phyloP scores from a whole-genome alignment of 2,797 vertebrate species.

The Hydrocynus forskahlii region DNA sequence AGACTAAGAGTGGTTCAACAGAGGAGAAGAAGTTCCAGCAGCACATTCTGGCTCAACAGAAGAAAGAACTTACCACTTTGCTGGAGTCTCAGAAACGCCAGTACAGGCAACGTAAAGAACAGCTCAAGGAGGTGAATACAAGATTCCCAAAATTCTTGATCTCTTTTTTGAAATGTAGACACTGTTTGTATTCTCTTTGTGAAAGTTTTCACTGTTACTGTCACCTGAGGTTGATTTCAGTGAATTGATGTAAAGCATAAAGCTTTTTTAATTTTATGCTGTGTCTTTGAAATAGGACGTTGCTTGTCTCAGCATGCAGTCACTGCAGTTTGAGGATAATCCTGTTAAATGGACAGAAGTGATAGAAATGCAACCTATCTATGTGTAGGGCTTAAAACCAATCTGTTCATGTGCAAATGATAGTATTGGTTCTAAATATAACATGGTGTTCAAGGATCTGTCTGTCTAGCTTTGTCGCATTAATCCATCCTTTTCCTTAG shows the following conservation, averaged over 20 bases:
- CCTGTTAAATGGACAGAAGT: too few relatives aligned
- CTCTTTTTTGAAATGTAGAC: too few relatives aligned
- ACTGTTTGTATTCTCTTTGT: neutral
- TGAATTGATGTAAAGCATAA: neutral
- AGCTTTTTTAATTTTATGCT: neutral
- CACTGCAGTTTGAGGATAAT: too few relatives aligned
- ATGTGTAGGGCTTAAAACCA: too few relatives aligned
- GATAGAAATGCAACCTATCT: too few relatives aligned
- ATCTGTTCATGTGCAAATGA: too few relatives aligned
- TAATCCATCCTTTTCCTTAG: slow-evolving; percentile 61
- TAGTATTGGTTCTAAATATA: too few relatives aligned
- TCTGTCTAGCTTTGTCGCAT: too few relatives aligned
- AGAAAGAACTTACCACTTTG: slow-evolving; percentile 88
- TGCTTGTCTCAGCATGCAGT: too few relatives aligned
- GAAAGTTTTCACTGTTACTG: neutral
- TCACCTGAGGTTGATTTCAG: neutral
- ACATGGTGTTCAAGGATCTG: too few relatives aligned
- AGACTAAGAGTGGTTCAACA: slow-evolving; percentile 80
- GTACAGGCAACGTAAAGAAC: slow-evolving; percentile 91
- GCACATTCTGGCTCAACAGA: slow-evolving; percentile 90
- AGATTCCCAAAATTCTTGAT: neutral
- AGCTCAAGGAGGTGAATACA: slow-evolving; percentile 87
- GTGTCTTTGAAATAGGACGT: neutral
- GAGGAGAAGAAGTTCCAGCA: slow-evolving; percentile 95
- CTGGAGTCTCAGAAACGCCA: slow-evolving; percentile 90